Evolutionary conservation across 2,113 vertebrate genomes (phyloP).

Genomic region (Hiodon tergisus): DNA sequence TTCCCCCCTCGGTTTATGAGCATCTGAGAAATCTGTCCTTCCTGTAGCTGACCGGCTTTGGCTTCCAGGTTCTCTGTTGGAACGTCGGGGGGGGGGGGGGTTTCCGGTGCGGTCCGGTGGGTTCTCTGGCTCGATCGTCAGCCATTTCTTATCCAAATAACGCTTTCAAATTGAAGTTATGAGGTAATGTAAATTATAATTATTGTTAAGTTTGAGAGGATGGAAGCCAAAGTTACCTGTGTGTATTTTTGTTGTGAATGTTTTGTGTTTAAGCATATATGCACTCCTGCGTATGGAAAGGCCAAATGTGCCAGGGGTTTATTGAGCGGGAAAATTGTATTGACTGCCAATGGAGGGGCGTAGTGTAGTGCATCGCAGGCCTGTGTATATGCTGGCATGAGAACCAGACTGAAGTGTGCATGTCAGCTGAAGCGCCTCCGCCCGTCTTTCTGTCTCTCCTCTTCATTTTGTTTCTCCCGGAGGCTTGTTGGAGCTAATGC

Average conservation of each 20-base stretch:
- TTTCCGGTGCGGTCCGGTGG: too few relatives aligned
- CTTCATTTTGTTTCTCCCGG: constrained; percentile 17
- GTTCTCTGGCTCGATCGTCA: too few relatives aligned
- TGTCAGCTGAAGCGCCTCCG: constrained; percentile 44
- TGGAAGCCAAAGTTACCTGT: constrained; percentile 24
- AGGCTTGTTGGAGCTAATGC: constrained; percentile 10
- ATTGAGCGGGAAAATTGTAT: background rate
- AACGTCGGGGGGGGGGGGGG: too few relatives aligned
- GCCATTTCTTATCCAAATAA: too few relatives aligned
- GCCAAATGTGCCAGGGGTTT: background rate
- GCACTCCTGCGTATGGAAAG: constrained; percentile 31
- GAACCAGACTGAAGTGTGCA: constrained; percentile 42
- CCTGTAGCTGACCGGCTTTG: constrained; percentile 7
- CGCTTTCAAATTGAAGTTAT: too few relatives aligned
- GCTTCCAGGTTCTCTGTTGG: constrained; percentile 21
- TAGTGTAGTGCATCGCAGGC: constrained; percentile 1
- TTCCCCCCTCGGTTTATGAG: constrained; percentile 54
- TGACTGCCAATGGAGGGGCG: too few relatives aligned
- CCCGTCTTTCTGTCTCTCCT: constrained; percentile 32
- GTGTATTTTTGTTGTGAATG: background rate
- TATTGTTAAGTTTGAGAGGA: too few relatives aligned
- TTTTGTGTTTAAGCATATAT: constrained; percentile 51
- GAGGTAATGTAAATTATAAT: background rate
- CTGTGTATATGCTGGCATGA: constrained; percentile 29
- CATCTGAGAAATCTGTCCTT: constrained; percentile 53